phyloP scores from a whole-genome alignment of 2,888 invertebrate genomes.

The Opisthograptis luteolata region DNA sequence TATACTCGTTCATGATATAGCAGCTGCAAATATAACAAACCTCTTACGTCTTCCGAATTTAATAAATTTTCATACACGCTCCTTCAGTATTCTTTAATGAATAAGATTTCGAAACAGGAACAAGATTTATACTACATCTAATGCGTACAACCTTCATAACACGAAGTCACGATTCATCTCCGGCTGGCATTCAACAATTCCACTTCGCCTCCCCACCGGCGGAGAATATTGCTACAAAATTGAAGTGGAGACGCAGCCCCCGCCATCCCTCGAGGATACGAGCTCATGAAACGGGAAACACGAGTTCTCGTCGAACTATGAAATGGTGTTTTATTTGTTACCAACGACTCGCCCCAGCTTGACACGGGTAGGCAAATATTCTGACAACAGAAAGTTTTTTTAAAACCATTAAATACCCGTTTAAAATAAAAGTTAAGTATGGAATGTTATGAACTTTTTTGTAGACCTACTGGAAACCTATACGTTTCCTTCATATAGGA shows the following conservation, averaged over 20 bases:
- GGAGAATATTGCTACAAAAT: constrained; percentile 68
- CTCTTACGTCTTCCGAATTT: not conserved
- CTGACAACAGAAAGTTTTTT: no score
- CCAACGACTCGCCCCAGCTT: no score
- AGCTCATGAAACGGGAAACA: constrained; percentile 39
- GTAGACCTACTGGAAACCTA: no score
- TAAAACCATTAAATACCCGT: no score
- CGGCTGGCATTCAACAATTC: constrained; percentile 28
- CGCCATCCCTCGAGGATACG: constrained; percentile 38
- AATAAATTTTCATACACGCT: not conserved
- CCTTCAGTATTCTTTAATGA: not conserved
- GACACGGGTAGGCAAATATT: no score
- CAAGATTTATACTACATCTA: constrained; percentile 5
- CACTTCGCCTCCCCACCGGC: constrained; percentile 22
- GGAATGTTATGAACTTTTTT: no score
- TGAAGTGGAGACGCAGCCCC: constrained; percentile 52
- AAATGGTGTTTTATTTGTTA: constrained; percentile 38
- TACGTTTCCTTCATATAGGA: no score
- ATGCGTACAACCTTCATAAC: constrained; percentile 5
- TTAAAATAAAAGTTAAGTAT: no score
- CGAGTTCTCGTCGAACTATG: constrained; percentile 39
- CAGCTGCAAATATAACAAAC: no score
- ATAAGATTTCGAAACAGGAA: constrained; percentile 5
- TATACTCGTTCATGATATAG: no score
- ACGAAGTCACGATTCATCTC: constrained; percentile 36